A percentile compares a stretch with the other conserved stretches of the same genome.
These are phyloP conservation scores for Amiota mariae DNA, from an alignment of 2,888 invertebrate species.

Conservation along the genomic window DNA sequence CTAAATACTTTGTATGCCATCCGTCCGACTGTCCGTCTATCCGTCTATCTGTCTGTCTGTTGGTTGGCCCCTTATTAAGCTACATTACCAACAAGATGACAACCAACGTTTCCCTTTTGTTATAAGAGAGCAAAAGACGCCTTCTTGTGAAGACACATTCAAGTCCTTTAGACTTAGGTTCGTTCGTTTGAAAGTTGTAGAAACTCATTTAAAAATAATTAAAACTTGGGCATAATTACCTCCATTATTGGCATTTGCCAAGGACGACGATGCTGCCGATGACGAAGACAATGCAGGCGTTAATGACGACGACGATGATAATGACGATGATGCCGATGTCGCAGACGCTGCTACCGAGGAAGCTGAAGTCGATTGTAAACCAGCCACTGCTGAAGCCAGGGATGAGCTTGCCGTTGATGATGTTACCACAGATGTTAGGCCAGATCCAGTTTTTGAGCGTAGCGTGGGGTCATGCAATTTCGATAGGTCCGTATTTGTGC, in stretches of 20 bases:
- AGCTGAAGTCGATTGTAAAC: conserved; percentile 73
- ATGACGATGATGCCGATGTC: conserved; percentile 81
- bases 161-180: neutral
- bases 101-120: too few relatives aligned
- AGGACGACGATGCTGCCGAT: conserved; percentile 69
- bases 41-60: neutral
- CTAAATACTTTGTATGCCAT: conserved; percentile 1
- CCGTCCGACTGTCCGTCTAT: neutral
- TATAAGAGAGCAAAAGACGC: too few relatives aligned
- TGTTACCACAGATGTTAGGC: conserved; percentile 75
- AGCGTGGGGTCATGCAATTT: conserved; percentile 80
- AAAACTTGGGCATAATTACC: conserved; percentile 72
- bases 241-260: conserved; percentile 71
- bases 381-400: conserved; percentile 74
- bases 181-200: conserved; percentile 53
- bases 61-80: neutral
- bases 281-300: conserved; percentile 75
- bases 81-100: too few relatives aligned
- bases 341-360: conserved; percentile 75
- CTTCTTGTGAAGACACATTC: too few relatives aligned
- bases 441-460: conserved; percentile 76
- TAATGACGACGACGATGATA: conserved; percentile 74
- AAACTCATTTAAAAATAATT: conserved; percentile 73
- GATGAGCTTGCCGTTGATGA: conserved; percentile 65
- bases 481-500: conserved; percentile 81